Percentiles rank a stretch among this genome's conserved stretches.
Evolutionary conservation across 2,888 invertebrate genomes (phyloP).

Genomic region (Dione vanillae): DNA sequence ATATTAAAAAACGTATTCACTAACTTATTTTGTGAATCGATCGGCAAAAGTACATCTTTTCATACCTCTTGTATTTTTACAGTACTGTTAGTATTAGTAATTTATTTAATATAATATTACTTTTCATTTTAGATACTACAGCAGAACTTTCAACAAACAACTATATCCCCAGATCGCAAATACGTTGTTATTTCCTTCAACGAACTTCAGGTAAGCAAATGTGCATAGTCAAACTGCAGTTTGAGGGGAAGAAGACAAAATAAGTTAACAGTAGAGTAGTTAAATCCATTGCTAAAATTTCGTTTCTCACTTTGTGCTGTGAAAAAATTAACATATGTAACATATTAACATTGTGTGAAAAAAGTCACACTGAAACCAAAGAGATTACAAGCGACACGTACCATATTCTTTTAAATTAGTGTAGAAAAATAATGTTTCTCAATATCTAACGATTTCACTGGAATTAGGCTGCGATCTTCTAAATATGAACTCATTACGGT

Average conservation of each 20-base stretch:
- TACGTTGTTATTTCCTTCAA: slow-evolving; percentile 65
- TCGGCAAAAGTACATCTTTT: too few species aligned
- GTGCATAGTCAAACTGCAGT: too few species aligned
- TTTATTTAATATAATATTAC: not conserved
- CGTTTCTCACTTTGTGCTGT: too few species aligned
- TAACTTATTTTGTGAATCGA: not conserved
- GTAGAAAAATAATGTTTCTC: not conserved
- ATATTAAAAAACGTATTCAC: not conserved
- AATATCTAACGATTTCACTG: slow-evolving; percentile 5
- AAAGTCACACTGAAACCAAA: too few species aligned
- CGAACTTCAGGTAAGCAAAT: slow-evolving; percentile 66
- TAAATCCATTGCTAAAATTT: too few species aligned
- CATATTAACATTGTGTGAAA: too few species aligned
- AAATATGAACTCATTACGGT: slow-evolving; percentile 1
- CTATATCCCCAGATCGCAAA: slow-evolving; percentile 62
- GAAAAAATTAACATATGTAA: too few species aligned
- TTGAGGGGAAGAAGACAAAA: too few species aligned
- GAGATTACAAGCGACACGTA: too few species aligned
- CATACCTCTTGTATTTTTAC: too few species aligned
- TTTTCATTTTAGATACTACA: slow-evolving; percentile 65
- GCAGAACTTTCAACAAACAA: slow-evolving; percentile 63
- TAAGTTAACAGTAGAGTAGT: too few species aligned
- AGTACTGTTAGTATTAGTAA: not conserved
- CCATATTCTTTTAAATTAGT: too few species aligned
- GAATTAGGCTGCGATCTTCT: not conserved